Evolutionary conservation across 2,888 invertebrate species (phyloP).

Genomic region (Andrena bicolor): DNA sequence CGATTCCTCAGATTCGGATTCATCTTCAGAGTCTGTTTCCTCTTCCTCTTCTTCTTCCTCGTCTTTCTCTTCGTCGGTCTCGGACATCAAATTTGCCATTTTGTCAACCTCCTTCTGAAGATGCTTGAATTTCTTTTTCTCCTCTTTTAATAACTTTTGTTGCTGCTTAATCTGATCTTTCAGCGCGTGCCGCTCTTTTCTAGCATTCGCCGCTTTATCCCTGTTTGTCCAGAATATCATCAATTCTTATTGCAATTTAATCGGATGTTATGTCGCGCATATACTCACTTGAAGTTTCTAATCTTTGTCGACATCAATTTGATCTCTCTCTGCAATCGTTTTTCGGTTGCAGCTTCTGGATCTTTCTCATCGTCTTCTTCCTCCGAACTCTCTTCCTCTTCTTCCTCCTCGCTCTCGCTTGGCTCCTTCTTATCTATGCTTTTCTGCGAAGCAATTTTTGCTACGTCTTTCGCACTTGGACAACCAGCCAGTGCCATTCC

Average conservation of each 20-base stretch:
- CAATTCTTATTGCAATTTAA: neutral
- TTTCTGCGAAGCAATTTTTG: constrained; percentile 82
- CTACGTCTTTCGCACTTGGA: constrained; percentile 84
- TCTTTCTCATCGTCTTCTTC: constrained; percentile 89
- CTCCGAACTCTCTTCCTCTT: constrained; percentile 86
- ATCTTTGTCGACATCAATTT: constrained; percentile 87
- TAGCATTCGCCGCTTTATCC: constrained; percentile 90
- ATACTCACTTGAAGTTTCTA: constrained; percentile 83
- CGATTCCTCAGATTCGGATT: constrained; percentile 86
- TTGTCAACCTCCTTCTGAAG: constrained; percentile 95
- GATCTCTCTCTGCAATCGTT: constrained; percentile 89
- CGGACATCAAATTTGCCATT: constrained; percentile 95
- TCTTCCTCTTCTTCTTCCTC: constrained; percentile 86
- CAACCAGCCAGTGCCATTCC: constrained; percentile 84
- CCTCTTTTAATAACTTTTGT: constrained; percentile 91
- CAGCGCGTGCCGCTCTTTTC: constrained; percentile 91
- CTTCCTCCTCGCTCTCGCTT: constrained; percentile 82
- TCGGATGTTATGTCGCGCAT: neutral
- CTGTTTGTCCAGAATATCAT: constrained; percentile 78
- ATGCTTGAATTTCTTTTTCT: constrained; percentile 93
- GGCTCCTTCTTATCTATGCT: constrained; percentile 80
- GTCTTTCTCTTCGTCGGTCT: constrained; percentile 90
- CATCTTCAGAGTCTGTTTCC: constrained; percentile 85
- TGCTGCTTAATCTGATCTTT: constrained; percentile 94
- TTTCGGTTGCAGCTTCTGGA: constrained; percentile 88